A percentile compares a stretch with the other conserved stretches of the same genome.
Evolutionary conservation across 2,888 invertebrate species (phyloP).

Genomic region (Agrochola macilenta): DNA sequence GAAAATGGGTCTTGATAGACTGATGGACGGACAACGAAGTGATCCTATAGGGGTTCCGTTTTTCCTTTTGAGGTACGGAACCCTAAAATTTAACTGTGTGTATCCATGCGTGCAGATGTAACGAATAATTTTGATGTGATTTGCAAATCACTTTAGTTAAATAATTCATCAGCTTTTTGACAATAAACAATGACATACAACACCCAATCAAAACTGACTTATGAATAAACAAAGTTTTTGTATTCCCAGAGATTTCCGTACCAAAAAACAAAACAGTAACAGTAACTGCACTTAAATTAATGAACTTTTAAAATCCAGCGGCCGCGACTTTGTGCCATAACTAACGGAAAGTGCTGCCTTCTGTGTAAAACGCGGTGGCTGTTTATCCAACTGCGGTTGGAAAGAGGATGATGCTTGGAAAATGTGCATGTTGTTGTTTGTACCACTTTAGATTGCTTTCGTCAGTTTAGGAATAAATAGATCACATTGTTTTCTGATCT

Average conservation of each 20-base stretch:
- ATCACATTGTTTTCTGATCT: neutral
- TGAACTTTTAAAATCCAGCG: slow-evolving; percentile 52
- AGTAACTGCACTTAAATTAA: slow-evolving; percentile 40
- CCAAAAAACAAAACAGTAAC: slow-evolving; percentile 16
- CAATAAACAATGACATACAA: too few species aligned
- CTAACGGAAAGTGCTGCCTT: slow-evolving; percentile 37
- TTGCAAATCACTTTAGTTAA: too few species aligned
- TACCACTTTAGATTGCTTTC: neutral
- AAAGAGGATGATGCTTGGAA: slow-evolving; percentile 9
- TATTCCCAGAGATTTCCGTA: neutral
- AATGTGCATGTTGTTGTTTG: neutral
- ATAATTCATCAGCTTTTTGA: too few species aligned
- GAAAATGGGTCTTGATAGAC: too few species aligned
- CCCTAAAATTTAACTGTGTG: too few species aligned
- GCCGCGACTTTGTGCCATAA: slow-evolving; percentile 25
- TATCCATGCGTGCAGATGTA: too few species aligned
- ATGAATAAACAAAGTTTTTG: neutral
- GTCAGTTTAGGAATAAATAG: neutral
- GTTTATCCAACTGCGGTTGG: slow-evolving; percentile 29
- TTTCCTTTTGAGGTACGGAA: too few species aligned
- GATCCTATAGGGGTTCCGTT: too few species aligned
- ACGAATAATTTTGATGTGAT: too few species aligned
- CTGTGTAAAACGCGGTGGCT: slow-evolving; percentile 11
- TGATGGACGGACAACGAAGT: too few species aligned
- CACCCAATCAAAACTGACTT: neutral